Conservation (phyloP, 1,140 invertebrate species). For the Heliconius melpomene region DNA sequence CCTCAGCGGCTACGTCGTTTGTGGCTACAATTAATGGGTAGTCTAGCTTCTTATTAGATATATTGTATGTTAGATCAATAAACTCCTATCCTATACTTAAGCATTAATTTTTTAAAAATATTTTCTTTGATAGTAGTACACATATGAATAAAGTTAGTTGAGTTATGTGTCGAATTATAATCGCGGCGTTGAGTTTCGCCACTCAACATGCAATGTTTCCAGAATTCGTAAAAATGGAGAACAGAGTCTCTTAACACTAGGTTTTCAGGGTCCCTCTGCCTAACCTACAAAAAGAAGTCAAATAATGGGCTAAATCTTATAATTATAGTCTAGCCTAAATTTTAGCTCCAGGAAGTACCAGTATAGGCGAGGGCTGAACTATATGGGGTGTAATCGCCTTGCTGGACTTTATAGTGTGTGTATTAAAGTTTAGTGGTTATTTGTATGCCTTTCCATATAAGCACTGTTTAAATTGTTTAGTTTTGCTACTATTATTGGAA, state of each 20-base stretch:
- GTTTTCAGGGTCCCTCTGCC: too few relatives aligned
- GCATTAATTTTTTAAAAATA: background rate
- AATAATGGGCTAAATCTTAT: too few relatives aligned
- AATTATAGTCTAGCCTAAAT: too few relatives aligned
- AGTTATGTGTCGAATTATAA: too few relatives aligned
- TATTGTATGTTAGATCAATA: background rate
- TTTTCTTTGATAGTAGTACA: background rate
- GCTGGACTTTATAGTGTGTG: constrained; percentile 19
- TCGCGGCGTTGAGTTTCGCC: too few relatives aligned
- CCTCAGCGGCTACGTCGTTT: constrained; percentile 15
- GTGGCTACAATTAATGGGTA: constrained; percentile 13
- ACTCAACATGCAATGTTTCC: too few relatives aligned
- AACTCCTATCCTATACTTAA: background rate
- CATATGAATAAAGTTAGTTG: too few relatives aligned
- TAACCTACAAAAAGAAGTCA: too few relatives aligned
- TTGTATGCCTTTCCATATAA: background rate
- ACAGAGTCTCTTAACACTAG: too few relatives aligned
- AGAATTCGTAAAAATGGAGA: too few relatives aligned
- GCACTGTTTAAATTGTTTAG: background rate
- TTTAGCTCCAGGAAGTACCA: too few relatives aligned
- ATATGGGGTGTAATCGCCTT: background rate
- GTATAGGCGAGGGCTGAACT: too few relatives aligned
- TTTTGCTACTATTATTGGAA: background rate
- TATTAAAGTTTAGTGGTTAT: background rate
- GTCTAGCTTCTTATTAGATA: background rate